These are phyloP conservation scores for Ommatoiulus sabulosus DNA, from an alignment of 2,888 invertebrate species.

Conservation along the genomic window DNA sequence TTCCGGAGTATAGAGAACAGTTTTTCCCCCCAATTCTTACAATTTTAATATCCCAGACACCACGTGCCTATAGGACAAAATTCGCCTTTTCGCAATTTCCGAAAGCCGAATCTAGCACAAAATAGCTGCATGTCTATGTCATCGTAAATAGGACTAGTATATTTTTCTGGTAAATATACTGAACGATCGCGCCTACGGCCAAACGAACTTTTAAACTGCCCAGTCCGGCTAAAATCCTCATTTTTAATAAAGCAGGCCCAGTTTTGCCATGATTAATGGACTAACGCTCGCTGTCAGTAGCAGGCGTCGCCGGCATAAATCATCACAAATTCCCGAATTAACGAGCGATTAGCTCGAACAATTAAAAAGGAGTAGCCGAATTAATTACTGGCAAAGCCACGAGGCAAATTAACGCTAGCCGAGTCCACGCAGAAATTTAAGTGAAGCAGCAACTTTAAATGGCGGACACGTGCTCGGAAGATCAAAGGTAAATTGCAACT, in stretches of 20 bases:
- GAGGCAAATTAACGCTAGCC: neutral
- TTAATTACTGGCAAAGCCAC: neutral
- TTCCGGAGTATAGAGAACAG: too few relatives aligned
- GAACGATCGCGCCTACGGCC: neutral
- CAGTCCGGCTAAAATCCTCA: slow-evolving; percentile 18
- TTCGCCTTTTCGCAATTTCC: neutral
- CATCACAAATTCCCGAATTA: neutral
- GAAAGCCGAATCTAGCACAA: neutral
- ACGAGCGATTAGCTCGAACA: neutral
- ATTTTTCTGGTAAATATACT: neutral
- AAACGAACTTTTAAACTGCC: neutral
- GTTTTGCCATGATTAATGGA: neutral
- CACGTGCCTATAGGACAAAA: neutral
- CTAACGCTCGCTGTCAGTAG: neutral
- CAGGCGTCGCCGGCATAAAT: neutral
- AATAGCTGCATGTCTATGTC: neutral
- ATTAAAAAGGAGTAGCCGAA: neutral
- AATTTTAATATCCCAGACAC: too few relatives aligned
- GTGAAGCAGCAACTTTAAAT: too few relatives aligned
- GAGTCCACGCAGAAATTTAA: neutral
- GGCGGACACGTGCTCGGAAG: neutral
- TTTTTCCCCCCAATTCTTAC: too few relatives aligned
- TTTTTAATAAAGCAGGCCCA: slow-evolving; percentile 12
- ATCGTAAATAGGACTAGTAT: neutral
- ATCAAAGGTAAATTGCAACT: neutral